Evolutionary conservation across 64 coral and sea anemone species (phyloP).

Genomic region (Actinia tenebrosa): DNA sequence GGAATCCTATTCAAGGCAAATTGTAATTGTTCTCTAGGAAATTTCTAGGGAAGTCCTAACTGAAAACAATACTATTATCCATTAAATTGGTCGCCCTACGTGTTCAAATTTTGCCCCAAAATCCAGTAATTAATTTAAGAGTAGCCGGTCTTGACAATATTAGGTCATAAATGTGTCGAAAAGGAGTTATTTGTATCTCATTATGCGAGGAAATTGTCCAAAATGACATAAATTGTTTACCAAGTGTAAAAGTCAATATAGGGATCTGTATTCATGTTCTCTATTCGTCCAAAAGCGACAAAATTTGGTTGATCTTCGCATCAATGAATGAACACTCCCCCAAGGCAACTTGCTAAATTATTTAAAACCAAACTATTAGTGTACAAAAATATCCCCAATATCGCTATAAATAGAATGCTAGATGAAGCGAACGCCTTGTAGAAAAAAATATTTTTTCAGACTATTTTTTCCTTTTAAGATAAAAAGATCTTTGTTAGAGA

Average conservation of each 20-base stretch:
- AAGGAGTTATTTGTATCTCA: not conserved
- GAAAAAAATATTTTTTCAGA: no score
- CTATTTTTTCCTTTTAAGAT: not conserved
- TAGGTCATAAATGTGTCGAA: not conserved
- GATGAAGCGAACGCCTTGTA: no score
- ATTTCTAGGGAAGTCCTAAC: no score
- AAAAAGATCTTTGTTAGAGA: not conserved
- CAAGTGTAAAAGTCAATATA: not conserved
- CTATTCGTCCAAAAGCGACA: not conserved
- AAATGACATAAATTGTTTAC: not conserved
- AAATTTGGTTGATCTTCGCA: not conserved
- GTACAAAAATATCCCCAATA: no score
- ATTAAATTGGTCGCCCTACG: no score
- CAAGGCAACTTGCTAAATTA: not conserved
- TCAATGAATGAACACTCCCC: not conserved
- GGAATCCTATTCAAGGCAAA: no score
- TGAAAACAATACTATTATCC: no score
- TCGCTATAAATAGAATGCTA: no score
- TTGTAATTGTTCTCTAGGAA: no score
- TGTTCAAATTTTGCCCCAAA: no score
- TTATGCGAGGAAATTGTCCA: not conserved
- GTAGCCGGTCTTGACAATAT: not conserved
- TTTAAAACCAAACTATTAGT: no score
- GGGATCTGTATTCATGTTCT: not conserved
- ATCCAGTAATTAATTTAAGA: not conserved